Evolutionary conservation across 2,888 invertebrate genomes (phyloP).

Genomic region (Drosophila fungiperda): DNA sequence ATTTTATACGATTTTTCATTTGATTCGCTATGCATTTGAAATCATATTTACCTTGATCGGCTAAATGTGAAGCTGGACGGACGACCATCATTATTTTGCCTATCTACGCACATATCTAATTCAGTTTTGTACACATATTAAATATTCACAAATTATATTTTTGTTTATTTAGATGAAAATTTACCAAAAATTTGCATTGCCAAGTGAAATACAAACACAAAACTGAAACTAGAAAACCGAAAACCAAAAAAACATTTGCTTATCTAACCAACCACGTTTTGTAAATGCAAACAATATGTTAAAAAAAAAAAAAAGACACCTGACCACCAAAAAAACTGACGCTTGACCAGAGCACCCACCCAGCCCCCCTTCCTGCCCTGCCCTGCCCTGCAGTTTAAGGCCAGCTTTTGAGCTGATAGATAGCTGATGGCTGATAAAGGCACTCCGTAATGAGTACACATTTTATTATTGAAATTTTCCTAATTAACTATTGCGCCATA

Average conservation of each 20-base stretch:
- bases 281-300: conserved; percentile 44
- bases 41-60: conserved; percentile 66
- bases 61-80: conserved; percentile 41
- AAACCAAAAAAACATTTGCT: conserved; percentile 61
- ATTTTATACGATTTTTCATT: conserved; percentile 54
- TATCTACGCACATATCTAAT: conserved; percentile 76
- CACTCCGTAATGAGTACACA: conserved; percentile 68
- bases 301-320: conserved; percentile 42
- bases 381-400: conserved; percentile 27
- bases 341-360: neutral
- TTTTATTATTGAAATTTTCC: conserved; percentile 71
- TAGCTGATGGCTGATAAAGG: conserved; percentile 59
- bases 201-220: conserved; percentile 39
- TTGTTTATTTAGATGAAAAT: conserved; percentile 61
- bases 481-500: conserved; percentile 75
- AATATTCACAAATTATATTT: conserved; percentile 46
- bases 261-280: conserved; percentile 49
- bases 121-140: conserved; percentile 40
- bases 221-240: conserved; percentile 43
- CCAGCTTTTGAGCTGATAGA: conserved; percentile 26
- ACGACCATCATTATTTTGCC: conserved; percentile 31
- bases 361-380: conserved; percentile 10
- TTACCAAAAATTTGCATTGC: conserved; percentile 37
- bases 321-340: conserved; percentile 30
- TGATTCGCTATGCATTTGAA: conserved; percentile 55